phyloP scores from a whole-genome alignment of 2,113 vertebrate genomes.

The Equus quagga region DNA sequence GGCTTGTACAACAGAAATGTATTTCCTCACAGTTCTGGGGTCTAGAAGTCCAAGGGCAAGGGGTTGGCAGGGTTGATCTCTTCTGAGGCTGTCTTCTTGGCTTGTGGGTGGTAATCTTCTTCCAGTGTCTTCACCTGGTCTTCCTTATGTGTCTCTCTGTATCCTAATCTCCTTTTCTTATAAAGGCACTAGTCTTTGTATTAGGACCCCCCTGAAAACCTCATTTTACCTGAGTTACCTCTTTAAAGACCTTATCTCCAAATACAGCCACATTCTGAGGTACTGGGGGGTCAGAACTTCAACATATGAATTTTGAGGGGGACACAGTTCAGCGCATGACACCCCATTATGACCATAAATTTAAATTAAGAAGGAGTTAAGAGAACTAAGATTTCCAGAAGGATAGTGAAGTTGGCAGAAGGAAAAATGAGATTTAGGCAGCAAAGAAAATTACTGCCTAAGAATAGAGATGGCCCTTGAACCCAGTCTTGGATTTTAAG shows the following conservation, averaged over 20 bases:
- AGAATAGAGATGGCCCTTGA: neutral
- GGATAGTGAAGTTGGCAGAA: neutral
- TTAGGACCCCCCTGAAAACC: neutral
- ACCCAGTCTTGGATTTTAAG: neutral
- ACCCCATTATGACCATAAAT: neutral
- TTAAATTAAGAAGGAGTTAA: conserved; percentile 9
- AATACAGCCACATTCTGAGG: neutral
- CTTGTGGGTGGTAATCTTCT: neutral
- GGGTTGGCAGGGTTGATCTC: neutral
- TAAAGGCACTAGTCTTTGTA: neutral
- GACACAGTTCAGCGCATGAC: neutral
- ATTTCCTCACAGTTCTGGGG: neutral
- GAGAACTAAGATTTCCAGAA: neutral
- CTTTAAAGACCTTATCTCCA: neutral
- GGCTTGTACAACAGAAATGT: neutral
- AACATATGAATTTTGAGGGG: neutral
- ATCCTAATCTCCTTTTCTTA: neutral
- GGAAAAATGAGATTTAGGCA: neutral
- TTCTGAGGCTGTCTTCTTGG: neutral
- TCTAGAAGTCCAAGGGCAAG: neutral
- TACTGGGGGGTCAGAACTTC: neutral
- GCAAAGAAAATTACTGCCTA: neutral
- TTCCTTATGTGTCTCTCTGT: neutral
- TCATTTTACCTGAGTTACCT: neutral
- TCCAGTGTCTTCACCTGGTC: neutral